Evolutionary conservation across 1,140 invertebrate genomes (phyloP).

Genomic region (Drosophila oshimai): DNA sequence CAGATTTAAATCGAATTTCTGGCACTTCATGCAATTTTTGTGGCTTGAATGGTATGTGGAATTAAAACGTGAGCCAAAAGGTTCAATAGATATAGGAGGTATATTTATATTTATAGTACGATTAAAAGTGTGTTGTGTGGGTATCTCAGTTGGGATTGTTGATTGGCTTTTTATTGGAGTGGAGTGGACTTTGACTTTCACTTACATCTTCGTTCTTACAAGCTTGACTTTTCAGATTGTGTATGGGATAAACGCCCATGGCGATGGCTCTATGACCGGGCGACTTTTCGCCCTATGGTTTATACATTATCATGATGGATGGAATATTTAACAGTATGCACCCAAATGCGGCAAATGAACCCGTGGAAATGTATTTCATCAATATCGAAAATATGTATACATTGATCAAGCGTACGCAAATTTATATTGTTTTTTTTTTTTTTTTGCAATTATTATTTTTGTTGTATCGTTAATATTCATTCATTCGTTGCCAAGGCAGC

Average conservation of each 20-base stretch:
- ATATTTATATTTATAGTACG: conserved; percentile 5
- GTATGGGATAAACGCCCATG: conserved; percentile 93
- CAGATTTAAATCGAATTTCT: conserved; percentile 5
- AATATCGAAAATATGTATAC: conserved; percentile 37
- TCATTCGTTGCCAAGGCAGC: conserved; percentile 78
- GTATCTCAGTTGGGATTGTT: conserved; percentile 2
- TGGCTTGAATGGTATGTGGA: conserved; percentile 9
- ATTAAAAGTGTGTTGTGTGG: conserved; percentile 7
- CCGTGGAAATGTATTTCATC: conserved; percentile 33
- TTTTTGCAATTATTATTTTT: conserved; percentile 26
- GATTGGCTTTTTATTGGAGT: conserved; percentile 4
- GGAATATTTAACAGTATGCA: conserved; percentile 40
- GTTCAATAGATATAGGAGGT: conserved; percentile 7
- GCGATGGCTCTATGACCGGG: conserved; percentile 92
- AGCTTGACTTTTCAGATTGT: conserved; percentile 92
- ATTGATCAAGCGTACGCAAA: conserved; percentile 76
- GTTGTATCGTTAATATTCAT: conserved; percentile 56
- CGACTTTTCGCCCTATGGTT: conserved; percentile 90
- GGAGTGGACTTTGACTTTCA: conserved; percentile 75
- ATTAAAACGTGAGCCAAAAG: conserved; percentile 18
- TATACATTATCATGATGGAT: conserved; percentile 31
- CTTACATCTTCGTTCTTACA: conserved; percentile 94
- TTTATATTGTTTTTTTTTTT: conserved; percentile 31
- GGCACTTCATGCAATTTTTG: conserved; percentile 26
- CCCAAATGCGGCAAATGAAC: conserved; percentile 27